Evolutionary conservation across 2,888 invertebrate species (phyloP).

Genomic region (Automeris io): DNA sequence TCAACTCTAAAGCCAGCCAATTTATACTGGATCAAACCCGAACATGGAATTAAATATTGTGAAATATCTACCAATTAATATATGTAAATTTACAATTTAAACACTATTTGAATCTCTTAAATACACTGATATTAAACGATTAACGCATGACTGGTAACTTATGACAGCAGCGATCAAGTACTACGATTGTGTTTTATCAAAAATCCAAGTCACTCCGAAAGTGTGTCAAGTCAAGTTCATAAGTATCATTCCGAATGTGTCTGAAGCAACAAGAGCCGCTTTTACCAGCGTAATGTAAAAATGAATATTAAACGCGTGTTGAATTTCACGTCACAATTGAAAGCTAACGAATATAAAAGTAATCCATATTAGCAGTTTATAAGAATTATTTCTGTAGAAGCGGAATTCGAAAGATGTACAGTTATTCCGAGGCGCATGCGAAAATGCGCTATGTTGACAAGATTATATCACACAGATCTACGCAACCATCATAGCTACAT

Average conservation of each 20-base stretch:
- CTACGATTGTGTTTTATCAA: constrained; percentile 1
- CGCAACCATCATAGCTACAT: neutral
- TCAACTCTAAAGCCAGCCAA: no score
- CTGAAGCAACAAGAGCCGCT: constrained; percentile 6
- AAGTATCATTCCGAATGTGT: constrained; percentile 8
- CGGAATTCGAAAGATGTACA: neutral
- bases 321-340: constrained; percentile 16
- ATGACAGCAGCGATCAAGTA: neutral
- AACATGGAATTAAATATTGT: no score
- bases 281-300: constrained; percentile 9
- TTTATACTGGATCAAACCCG: no score
- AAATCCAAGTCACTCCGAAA: constrained; percentile 28
- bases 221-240: constrained; percentile 13
- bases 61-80: no score
- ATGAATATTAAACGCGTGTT: constrained; percentile 11
- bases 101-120: no score
- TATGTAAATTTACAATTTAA: no score
- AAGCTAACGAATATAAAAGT: constrained; percentile 3
- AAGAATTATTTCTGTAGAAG: neutral
- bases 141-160: constrained; percentile 1
- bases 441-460: neutral
- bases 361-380: neutral
- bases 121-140: constrained; percentile 1
- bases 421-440: neutral
- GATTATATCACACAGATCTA: neutral